These are phyloP conservation scores for Oscheius onirici DNA, from an alignment of 2,888 invertebrate species.

Conservation along the genomic window DNA sequence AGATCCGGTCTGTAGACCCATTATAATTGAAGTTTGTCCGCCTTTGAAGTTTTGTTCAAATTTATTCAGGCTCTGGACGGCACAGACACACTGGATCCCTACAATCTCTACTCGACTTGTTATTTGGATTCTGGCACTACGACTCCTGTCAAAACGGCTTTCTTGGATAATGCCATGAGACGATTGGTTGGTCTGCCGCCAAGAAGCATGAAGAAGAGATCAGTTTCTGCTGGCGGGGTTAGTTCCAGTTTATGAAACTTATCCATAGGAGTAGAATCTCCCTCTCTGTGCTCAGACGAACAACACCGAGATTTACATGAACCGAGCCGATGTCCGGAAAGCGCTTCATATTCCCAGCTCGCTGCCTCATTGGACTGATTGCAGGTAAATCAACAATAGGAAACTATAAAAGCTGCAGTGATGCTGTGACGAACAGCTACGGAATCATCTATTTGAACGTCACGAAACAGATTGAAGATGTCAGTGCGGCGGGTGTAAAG, in stretches of 20 bases:
- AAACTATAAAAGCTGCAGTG: slow-evolving; percentile 31
- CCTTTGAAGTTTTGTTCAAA: too few species aligned
- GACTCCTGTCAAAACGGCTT: background rate
- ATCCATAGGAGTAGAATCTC: background rate
- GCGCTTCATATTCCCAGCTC: slow-evolving; percentile 55
- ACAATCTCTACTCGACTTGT: slow-evolving; percentile 54
- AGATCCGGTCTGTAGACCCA: slow-evolving; percentile 36
- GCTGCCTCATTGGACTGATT: slow-evolving; percentile 51
- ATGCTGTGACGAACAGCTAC: slow-evolving; percentile 43
- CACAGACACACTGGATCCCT: slow-evolving; percentile 54
- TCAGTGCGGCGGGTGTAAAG: slow-evolving; percentile 51
- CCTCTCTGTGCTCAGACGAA: slow-evolving; percentile 56
- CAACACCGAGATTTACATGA: slow-evolving; percentile 50
- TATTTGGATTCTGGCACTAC: slow-evolving; percentile 38
- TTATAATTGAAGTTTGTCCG: slow-evolving; percentile 39
- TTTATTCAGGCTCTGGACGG: slow-evolving; percentile 41
- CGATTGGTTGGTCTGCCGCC: slow-evolving; percentile 39
- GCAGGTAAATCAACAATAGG: slow-evolving; percentile 37
- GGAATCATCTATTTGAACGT: slow-evolving; percentile 63
- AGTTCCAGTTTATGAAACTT: background rate
- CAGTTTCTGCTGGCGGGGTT: background rate
- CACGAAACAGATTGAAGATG: slow-evolving; percentile 42
- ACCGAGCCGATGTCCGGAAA: slow-evolving; percentile 51
- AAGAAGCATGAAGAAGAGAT: slow-evolving; percentile 10
- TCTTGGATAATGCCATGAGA: slow-evolving; percentile 38